Conservation (phyloP, 2,113 vertebrate species). For the Nycticorax nycticorax region DNA sequence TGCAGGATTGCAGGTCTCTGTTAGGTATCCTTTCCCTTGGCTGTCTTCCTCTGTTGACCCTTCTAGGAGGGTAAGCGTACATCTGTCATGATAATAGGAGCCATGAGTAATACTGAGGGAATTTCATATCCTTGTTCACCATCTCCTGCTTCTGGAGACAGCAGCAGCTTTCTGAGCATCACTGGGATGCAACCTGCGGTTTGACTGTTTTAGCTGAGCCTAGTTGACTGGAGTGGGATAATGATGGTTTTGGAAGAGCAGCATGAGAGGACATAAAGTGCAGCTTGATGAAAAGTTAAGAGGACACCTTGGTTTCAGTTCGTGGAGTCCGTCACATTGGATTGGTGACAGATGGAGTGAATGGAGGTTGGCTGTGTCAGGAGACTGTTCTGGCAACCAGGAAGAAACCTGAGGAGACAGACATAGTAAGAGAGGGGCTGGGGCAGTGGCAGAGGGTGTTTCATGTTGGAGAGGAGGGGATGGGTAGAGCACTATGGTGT, state of each 20-base stretch:
- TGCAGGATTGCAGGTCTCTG: neutral
- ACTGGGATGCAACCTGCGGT: neutral
- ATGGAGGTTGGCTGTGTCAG: slow-evolving; percentile 32
- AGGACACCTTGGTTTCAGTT: neutral
- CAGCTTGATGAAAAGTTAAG: neutral
- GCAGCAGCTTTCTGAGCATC: neutral
- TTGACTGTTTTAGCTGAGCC: neutral
- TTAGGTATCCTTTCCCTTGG: neutral
- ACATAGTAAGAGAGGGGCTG: neutral
- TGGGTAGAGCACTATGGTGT: slow-evolving; percentile 8
- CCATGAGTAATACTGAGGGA: neutral
- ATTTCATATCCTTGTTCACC: neutral
- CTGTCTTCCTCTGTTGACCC: neutral
- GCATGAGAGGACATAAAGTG: neutral
- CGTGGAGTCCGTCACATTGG: neutral
- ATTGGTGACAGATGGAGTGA: slow-evolving; percentile 60
- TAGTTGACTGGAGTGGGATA: neutral
- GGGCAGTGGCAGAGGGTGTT: slow-evolving; percentile 17
- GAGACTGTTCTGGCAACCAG: slow-evolving; percentile 35
- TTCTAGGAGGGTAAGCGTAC: neutral
- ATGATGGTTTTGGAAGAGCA: neutral
- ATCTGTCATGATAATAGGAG: neutral
- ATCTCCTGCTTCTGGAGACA: neutral
- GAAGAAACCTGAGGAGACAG: neutral
- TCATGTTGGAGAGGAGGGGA: neutral